A percentile compares a stretch with the other conserved stretches of the same genome.
Evolutionary conservation across 2,797 vertebrate genomes (phyloP).

Genomic region (Xyrichtys novacula): DNA sequence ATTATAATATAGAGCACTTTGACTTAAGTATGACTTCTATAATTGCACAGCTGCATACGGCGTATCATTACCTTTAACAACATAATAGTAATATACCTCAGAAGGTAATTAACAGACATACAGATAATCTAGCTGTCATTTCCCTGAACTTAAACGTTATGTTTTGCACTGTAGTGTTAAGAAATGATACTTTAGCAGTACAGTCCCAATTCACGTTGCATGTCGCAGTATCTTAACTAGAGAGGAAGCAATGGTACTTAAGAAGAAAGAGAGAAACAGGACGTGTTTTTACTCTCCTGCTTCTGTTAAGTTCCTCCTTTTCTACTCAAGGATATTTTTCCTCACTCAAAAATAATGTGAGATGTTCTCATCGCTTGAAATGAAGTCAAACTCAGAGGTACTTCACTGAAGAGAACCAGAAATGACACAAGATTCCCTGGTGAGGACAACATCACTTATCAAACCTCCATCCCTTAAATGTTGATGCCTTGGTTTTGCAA

Average conservation of each 20-base stretch:
- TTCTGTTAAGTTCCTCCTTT: background rate
- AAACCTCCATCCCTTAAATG: too few species aligned
- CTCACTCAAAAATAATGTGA: too few species aligned
- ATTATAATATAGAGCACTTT: background rate
- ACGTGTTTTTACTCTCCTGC: conserved; percentile 11
- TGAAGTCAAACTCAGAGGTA: too few species aligned
- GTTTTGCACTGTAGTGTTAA: conserved; percentile 8
- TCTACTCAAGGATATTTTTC: too few species aligned
- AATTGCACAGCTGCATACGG: conserved; percentile 4
- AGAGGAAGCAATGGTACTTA: conserved; percentile 23
- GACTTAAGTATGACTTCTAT: conserved; percentile 16
- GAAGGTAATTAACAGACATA: conserved; percentile 12
- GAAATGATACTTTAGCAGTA: conserved; percentile 40
- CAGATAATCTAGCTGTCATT: conserved; percentile 34
- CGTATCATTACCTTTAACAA: conserved; percentile 18
- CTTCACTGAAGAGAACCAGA: too few species aligned
- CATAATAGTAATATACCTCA: conserved; percentile 8
- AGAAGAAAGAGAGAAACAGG: conserved; percentile 13
- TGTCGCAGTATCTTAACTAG: conserved; percentile 57
- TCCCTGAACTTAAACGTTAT: conserved; percentile 23
- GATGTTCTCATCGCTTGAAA: too few species aligned
- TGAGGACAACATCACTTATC: too few species aligned
- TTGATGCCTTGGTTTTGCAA: too few species aligned
- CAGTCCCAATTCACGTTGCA: background rate
- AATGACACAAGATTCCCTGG: too few species aligned